These are phyloP conservation scores for Sarcoramphus papa DNA, from an alignment of 2,797 vertebrate genomes.

Conservation along the genomic window DNA sequence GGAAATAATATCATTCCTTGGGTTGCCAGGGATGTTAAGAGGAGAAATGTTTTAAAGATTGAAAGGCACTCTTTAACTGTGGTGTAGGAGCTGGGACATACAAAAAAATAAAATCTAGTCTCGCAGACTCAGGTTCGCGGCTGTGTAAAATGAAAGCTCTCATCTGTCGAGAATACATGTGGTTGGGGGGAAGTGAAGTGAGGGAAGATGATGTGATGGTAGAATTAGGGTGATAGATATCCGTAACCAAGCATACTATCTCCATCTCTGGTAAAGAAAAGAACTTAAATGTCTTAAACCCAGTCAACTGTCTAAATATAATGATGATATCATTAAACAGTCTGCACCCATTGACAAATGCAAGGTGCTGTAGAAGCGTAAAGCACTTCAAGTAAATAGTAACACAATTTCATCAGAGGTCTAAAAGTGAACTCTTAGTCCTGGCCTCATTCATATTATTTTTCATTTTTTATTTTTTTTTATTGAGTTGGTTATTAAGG, in stretches of 20 bases:
- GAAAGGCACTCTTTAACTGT: background rate
- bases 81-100: background rate
- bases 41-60: background rate
- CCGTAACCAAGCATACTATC: background rate
- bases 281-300: background rate
- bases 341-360: background rate
- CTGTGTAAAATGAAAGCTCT: background rate
- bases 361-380: background rate
- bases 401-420: background rate
- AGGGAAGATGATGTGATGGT: background rate
- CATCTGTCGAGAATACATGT: background rate
- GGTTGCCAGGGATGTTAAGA: background rate
- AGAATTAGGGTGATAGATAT: constrained; percentile 1
- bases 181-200: background rate
- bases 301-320: background rate
- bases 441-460: background rate
- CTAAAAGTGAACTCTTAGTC: background rate
- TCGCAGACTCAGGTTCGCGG: background rate
- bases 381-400: constrained; percentile 11
- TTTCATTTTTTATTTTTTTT: background rate
- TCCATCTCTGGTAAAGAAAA: background rate
- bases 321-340: background rate
- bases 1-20: background rate
- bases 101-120: background rate
- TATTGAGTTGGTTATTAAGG: background rate